phyloP scores from a whole-genome alignment of 1,140 invertebrate genomes.

The Tetraneura akinire region DNA sequence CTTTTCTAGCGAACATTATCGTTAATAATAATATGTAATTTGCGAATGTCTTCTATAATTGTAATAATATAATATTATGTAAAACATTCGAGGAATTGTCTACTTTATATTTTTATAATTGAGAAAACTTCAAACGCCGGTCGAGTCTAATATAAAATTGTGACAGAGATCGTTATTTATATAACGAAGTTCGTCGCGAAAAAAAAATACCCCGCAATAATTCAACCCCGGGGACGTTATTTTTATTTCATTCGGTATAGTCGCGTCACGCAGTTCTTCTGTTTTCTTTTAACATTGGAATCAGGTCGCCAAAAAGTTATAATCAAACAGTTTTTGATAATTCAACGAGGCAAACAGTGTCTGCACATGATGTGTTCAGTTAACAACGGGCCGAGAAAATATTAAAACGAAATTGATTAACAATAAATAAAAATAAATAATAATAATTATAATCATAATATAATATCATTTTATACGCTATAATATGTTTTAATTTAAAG shows the following conservation, averaged over 20 bases:
- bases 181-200: not conserved
- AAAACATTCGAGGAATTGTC: not conserved
- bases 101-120: slow-evolving; percentile 13
- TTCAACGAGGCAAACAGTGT: too few species aligned
- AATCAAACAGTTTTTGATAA: not conserved
- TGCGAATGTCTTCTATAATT: not conserved
- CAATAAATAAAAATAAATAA: too few species aligned
- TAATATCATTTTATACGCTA: too few species aligned
- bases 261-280: not conserved
- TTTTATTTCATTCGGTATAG: not conserved
- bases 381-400: too few species aligned
- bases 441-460: too few species aligned
- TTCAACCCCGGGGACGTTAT: not conserved
- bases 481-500: too few species aligned
- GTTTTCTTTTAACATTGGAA: not conserved
- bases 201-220: slow-evolving; percentile 12
- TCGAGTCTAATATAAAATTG: slow-evolving; percentile 1
- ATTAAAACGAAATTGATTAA: too few species aligned
- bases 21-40: slow-evolving; percentile 5
- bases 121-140: not conserved
- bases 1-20: not conserved
- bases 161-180: slow-evolving; percentile 13
- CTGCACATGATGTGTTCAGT: too few species aligned
- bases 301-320: not conserved
- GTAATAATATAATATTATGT: not conserved